Conservation (phyloP, 2,797 vertebrate genomes). For the Neostethus bicornis region DNA sequence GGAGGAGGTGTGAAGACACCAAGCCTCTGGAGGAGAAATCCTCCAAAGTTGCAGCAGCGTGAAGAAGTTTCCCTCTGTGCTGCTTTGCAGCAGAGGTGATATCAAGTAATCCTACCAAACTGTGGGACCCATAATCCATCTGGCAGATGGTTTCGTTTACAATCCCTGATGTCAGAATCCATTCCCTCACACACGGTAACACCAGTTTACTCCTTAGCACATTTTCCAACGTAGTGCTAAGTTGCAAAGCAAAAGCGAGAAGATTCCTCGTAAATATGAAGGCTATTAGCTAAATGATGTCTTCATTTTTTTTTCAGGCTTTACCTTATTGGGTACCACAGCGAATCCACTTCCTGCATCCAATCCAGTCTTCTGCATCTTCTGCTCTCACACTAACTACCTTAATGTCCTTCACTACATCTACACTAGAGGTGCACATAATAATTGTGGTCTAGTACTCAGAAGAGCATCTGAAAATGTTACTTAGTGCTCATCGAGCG, state of each 20-base stretch:
- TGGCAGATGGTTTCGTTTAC: too few relatives aligned
- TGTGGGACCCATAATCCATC: too few relatives aligned
- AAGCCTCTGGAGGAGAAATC: slow-evolving; percentile 44
- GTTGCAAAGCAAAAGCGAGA: not conserved
- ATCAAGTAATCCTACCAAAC: slow-evolving; percentile 52
- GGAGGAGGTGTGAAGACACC: slow-evolving; percentile 42
- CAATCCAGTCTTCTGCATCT: too few relatives aligned
- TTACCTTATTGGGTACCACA: too few relatives aligned
- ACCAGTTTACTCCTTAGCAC: not conserved
- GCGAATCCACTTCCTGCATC: too few relatives aligned
- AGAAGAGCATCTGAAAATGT: too few relatives aligned
- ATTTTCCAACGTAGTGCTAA: not conserved
- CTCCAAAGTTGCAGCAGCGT: slow-evolving; percentile 33
- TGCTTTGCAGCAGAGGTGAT: slow-evolving; percentile 43
- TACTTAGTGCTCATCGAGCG: too few relatives aligned
- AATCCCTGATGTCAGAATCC: too few relatives aligned
- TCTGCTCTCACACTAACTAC: too few relatives aligned
- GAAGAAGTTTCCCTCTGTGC: slow-evolving; percentile 36
- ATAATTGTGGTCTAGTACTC: too few relatives aligned
- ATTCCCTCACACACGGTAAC: not conserved
- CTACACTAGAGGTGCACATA: too few relatives aligned
- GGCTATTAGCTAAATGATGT: not conserved
- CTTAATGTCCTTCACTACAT: too few relatives aligned
- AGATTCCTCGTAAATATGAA: not conserved
- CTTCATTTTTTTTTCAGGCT: not conserved